Evolutionary conservation across 92 coral and sea anemone species (phyloP).

Genomic region (Porites lobata): DNA sequence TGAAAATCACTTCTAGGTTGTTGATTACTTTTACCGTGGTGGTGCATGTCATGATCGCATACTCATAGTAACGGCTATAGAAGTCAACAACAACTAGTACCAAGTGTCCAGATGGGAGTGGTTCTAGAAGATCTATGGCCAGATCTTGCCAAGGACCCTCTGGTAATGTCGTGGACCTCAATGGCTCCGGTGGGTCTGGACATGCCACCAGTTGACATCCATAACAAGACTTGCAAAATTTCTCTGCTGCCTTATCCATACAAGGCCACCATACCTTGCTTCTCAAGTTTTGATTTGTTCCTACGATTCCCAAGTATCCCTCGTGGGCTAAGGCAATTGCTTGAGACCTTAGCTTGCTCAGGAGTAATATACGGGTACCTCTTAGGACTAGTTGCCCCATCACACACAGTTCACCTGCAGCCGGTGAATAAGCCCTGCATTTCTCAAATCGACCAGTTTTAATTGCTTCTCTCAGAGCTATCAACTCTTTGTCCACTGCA

Average conservation of each 20-base stretch:
- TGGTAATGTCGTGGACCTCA: constrained; percentile 20
- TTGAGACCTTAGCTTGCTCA: too few species aligned
- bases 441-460: constrained; percentile 46
- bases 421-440: constrained; percentile 43
- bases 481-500: constrained; percentile 29
- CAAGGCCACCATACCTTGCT: constrained; percentile 33
- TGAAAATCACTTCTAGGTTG: too few species aligned
- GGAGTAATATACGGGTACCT: too few species aligned
- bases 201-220: constrained; percentile 32
- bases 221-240: constrained; percentile 1
- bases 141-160: constrained; percentile 29
- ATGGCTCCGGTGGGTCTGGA: constrained; percentile 39
- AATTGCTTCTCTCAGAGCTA: constrained; percentile 48
- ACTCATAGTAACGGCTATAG: constrained; percentile 22
- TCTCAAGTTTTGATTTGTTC: constrained; percentile 53
- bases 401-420: not conserved
- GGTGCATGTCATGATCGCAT: not conserved
- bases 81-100: not conserved
- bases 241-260: constrained; percentile 33
- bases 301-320: not conserved
- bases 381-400: too few species aligned
- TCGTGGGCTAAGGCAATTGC: not conserved
- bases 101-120: constrained; percentile 29
- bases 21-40: too few species aligned
- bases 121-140: too few species aligned